Evolutionary conservation across 2,113 vertebrate genomes (phyloP).

Genomic region (Rhabdornis inornatus): DNA sequence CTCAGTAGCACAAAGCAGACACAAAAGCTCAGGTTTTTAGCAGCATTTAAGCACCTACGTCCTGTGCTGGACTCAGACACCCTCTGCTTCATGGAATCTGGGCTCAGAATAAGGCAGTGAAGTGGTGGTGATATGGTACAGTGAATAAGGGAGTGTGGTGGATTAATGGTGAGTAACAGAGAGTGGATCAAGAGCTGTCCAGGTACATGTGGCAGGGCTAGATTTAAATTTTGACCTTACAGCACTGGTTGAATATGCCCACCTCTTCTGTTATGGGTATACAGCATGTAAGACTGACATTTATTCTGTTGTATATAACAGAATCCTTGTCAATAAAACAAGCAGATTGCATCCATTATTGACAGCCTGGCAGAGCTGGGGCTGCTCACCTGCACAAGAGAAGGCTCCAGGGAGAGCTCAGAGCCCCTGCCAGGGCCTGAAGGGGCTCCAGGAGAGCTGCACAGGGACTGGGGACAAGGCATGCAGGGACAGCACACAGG

Average conservation of each 20-base stretch:
- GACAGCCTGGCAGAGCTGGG: fast-evolving
- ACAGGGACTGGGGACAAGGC: neutral
- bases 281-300: neutral
- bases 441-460: neutral
- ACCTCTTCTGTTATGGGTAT: neutral
- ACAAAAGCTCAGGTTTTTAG: neutral
- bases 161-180: fast-evolving
- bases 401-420: neutral
- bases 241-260: neutral
- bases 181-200: fast-evolving
- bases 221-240: neutral
- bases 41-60: neutral
- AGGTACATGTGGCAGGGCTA: neutral
- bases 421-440: neutral
- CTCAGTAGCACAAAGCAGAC: neutral
- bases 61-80: neutral
- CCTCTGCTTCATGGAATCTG: neutral
- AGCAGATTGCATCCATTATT: neutral
- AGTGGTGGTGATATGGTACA: fast-evolving
- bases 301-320: neutral
- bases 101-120: neutral
- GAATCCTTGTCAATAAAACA: neutral
- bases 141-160: neutral
- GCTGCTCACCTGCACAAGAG: fast-evolving
- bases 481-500: fast-evolving